These are phyloP conservation scores for Eurypyga helias DNA, from an alignment of 2,113 vertebrate genomes.

Conservation along the genomic window DNA sequence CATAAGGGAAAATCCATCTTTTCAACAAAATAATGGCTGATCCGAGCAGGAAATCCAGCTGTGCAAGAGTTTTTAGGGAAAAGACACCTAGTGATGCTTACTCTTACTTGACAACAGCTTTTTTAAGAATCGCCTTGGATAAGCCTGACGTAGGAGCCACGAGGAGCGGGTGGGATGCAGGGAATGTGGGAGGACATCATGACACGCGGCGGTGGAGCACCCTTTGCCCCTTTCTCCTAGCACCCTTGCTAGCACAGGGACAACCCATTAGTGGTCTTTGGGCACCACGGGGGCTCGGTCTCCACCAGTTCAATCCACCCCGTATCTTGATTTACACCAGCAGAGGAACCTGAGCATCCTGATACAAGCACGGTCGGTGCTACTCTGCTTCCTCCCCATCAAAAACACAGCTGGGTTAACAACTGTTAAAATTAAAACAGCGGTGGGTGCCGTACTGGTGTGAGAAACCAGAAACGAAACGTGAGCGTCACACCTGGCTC, in stretches of 20 bases:
- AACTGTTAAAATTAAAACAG: neutral
- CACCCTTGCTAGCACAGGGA: neutral
- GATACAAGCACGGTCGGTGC: fast-evolving
- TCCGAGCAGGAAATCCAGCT: neutral
- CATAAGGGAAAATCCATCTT: neutral
- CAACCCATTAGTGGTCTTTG: fast-evolving
- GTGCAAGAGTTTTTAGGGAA: neutral
- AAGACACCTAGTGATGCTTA: neutral
- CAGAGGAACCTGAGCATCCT: neutral
- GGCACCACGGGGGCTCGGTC: neutral
- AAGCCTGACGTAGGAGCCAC: fast-evolving
- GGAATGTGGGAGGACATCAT: fast-evolving
- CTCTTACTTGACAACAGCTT: neutral
- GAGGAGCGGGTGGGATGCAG: neutral
- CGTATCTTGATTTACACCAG: neutral
- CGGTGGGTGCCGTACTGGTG: fast-evolving
- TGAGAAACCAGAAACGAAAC: fast-evolving
- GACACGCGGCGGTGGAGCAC: fast-evolving
- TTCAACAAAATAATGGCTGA: neutral
- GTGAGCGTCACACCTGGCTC: fast-evolving
- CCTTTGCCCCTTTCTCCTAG: neutral
- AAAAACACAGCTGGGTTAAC: neutral
- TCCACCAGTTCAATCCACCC: neutral
- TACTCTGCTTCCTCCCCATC: neutral
- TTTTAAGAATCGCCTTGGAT: neutral